Evolutionary conservation across 2,797 vertebrate genomes (phyloP).

Genomic region (Crenichthys baileyi): DNA sequence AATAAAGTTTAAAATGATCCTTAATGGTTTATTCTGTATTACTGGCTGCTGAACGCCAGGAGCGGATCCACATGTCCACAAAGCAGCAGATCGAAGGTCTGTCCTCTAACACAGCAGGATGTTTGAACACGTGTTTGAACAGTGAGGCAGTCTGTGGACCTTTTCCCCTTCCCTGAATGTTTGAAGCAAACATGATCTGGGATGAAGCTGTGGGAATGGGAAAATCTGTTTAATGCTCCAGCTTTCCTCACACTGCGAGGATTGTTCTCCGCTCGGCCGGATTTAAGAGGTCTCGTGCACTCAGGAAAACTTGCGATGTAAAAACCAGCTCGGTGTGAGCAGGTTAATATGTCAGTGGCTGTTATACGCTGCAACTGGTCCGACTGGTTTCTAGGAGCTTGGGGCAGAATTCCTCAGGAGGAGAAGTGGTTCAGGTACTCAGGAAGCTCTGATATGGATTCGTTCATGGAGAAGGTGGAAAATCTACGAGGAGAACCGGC

Average conservation of each 20-base stretch:
- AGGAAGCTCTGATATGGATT: too few relatives aligned
- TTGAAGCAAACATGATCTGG: not conserved
- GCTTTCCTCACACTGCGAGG: slow-evolving; percentile 45
- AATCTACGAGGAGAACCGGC: too few relatives aligned
- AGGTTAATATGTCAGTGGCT: slow-evolving; percentile 65
- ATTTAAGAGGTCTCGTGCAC: slow-evolving; percentile 19
- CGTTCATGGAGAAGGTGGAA: too few relatives aligned
- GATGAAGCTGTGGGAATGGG: not conserved
- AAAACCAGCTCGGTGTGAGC: slow-evolving; percentile 8
- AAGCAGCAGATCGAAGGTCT: not conserved
- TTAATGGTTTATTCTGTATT: too few relatives aligned
- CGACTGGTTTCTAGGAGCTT: slow-evolving; percentile 23
- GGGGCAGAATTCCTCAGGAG: too few relatives aligned
- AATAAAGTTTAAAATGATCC: not conserved
- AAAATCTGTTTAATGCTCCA: slow-evolving; percentile 35
- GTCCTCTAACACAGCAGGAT: not conserved
- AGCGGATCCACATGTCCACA: not conserved
- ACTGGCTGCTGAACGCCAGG: not conserved
- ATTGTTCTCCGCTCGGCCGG: slow-evolving; percentile 62
- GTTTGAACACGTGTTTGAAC: too few relatives aligned
- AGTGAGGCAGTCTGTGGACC: not conserved
- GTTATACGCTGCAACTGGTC: slow-evolving; percentile 66
- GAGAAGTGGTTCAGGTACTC: too few relatives aligned
- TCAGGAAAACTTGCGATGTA: slow-evolving; percentile 17
- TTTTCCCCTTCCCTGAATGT: not conserved